These are phyloP conservation scores for Oxyteleia sp. DNA, from an alignment of 2,888 invertebrate species.

Conservation along the genomic window DNA sequence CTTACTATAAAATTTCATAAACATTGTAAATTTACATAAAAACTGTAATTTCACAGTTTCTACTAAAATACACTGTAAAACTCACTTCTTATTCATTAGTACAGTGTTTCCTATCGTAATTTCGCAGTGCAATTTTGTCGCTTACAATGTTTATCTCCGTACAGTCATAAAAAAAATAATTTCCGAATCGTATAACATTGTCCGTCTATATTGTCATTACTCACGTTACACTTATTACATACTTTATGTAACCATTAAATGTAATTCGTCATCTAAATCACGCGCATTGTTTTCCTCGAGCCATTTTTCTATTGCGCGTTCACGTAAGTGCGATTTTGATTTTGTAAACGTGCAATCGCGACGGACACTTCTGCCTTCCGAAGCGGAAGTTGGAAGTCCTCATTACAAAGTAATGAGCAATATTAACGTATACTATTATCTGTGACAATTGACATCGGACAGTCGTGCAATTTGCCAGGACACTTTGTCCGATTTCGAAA, in stretches of 20 bases:
- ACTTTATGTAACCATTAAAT: slow-evolving; percentile 35
- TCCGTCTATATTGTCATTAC: not conserved
- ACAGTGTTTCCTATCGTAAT: too few species aligned
- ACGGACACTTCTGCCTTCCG: slow-evolving; percentile 9
- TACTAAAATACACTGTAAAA: too few species aligned
- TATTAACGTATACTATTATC: slow-evolving; percentile 7
- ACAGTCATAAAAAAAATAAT: too few species aligned
- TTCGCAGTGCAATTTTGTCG: too few species aligned
- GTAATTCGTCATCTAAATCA: slow-evolving; percentile 24
- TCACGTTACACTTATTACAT: slow-evolving; percentile 21
- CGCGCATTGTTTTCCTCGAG: slow-evolving; percentile 14
- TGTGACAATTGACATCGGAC: not conserved
- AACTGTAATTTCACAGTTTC: too few species aligned
- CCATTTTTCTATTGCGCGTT: not conserved
- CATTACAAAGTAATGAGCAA: slow-evolving; percentile 18
- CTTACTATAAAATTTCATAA: too few species aligned
- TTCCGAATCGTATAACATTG: too few species aligned
- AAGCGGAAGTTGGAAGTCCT: slow-evolving; percentile 27
- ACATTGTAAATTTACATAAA: too few species aligned
- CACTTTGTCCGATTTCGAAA: not conserved
- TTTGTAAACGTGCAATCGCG: not conserved
- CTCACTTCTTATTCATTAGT: too few species aligned
- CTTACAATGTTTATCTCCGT: too few species aligned
- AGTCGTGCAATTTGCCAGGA: not conserved
- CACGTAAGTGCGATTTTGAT: slow-evolving; percentile 15